Evolutionary conservation across 2,888 invertebrate species (phyloP).

Genomic region (Hirtodrosophila trivittata): DNA sequence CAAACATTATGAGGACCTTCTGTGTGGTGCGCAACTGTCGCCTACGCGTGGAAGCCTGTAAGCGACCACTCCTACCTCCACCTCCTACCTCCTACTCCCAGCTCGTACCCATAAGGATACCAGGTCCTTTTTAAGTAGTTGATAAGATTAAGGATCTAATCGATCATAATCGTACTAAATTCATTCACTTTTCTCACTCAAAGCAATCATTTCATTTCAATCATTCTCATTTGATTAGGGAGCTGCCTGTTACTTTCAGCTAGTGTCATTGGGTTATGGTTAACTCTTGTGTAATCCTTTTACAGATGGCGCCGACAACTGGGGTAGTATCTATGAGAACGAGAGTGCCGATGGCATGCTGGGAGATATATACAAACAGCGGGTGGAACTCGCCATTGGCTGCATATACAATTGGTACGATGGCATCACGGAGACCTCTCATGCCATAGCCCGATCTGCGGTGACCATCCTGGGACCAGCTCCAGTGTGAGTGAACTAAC

Average conservation of each 20-base stretch:
- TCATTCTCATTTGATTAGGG: too few relatives aligned
- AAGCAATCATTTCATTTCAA: too few relatives aligned
- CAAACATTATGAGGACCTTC: slow-evolving; percentile 77
- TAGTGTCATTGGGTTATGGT: background rate
- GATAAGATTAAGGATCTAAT: too few relatives aligned
- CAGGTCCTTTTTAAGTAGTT: too few relatives aligned
- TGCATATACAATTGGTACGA: slow-evolving; percentile 83
- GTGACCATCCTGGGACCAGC: slow-evolving; percentile 81
- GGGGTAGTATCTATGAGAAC: slow-evolving; percentile 81
- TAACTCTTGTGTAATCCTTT: background rate
- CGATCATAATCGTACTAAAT: too few relatives aligned
- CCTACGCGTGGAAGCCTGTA: slow-evolving; percentile 78
- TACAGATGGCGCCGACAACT: slow-evolving; percentile 80
- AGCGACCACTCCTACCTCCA: too few relatives aligned
- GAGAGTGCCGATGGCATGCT: slow-evolving; percentile 80
- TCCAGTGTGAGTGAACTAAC: slow-evolving; percentile 68
- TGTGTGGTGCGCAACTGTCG: slow-evolving; percentile 80
- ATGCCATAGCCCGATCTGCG: slow-evolving; percentile 80
- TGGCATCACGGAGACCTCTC: slow-evolving; percentile 80
- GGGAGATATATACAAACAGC: slow-evolving; percentile 79
- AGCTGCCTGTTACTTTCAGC: slow-evolving; percentile 75
- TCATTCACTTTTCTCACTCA: too few relatives aligned
- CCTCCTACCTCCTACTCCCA: too few relatives aligned
- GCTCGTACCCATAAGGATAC: too few relatives aligned
- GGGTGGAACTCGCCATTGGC: slow-evolving; percentile 81